Evolutionary conservation across 2,113 vertebrate species (phyloP), one percentile per base, ranked within the genome.

Genomic region (Mesocricetus auratus): DNA sequence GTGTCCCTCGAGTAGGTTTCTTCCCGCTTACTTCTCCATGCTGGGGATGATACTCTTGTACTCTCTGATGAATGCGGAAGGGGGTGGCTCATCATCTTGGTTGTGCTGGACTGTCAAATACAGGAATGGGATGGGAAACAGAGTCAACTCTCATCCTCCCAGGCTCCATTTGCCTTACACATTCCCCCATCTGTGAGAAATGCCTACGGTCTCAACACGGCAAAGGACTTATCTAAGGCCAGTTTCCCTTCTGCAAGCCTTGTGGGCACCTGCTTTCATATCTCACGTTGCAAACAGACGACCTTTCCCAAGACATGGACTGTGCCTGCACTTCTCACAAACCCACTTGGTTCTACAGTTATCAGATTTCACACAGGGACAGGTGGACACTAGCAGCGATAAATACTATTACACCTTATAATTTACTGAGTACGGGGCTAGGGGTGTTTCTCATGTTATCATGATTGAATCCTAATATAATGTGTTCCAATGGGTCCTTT

Each of bases 61-160:
- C 50, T 99, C 99, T 96, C 97, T 98, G 98, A 99, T 99, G 97
- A 99, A 97, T 96, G 98, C 97, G 4, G 99, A 98, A 56, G 98
- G 97, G 50, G 98, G 94, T 11, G 99, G 99, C 92, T 99, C 99
- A 95, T 99, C 98, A 66, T 99, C 98, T 31, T 99, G 99, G 97
- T 99, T 99, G 79, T 97, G 97, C 66, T 86, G 91, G n/a, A 90
- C 99, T 99, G 77, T 56, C 94, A 95, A 58, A 60, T 36, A 79
- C 11, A 92, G 26, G 71, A 47, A 96, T 50, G 33, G 79, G 47
- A 96, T 50, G 33, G 79, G 87, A 95, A 91, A 93, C 39, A 77
- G 60, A 62, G 24, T 97, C 69, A 97, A 45, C 22, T 91, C 31
- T 94, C 24, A 75, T 29, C 42, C 58, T 92, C 36, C 56, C 86